Evolutionary conservation across 2,888 invertebrate genomes (phyloP).

Genomic region (Ormyrus pomaceus): DNA sequence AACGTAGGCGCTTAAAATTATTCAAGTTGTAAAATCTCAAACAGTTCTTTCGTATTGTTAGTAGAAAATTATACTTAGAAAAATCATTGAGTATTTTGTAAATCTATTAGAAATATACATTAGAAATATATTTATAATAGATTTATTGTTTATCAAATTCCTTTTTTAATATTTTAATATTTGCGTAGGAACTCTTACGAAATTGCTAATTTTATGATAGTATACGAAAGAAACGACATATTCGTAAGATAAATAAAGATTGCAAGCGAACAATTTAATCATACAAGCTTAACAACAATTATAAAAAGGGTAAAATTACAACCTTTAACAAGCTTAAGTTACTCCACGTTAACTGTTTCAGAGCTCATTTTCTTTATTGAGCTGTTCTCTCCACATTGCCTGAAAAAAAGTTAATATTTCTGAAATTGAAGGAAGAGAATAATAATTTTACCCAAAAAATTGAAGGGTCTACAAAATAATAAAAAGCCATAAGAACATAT

Average conservation of each 20-base stretch:
- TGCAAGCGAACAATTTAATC: constrained; percentile 38
- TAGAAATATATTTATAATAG: neutral
- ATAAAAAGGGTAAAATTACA: constrained; percentile 53
- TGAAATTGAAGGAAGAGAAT: constrained; percentile 29
- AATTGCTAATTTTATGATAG: constrained; percentile 25
- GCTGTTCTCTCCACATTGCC: constrained; percentile 51
- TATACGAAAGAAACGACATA: constrained; percentile 37
- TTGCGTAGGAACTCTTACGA: neutral
- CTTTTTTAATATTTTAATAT: neutral
- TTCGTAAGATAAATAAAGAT: constrained; percentile 35
- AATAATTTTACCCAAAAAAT: constrained; percentile 21
- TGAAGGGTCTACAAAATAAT: constrained; percentile 1
- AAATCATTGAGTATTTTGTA: too few species aligned
- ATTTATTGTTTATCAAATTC: constrained; percentile 1
- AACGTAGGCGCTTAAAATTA: constrained; percentile 1
- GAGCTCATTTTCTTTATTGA: constrained; percentile 55
- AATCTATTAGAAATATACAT: too few species aligned
- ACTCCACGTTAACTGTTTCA: constrained; percentile 51
- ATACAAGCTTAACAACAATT: constrained; percentile 48
- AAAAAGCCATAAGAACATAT: neutral
- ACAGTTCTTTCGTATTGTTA: too few species aligned
- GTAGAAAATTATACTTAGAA: too few species aligned
- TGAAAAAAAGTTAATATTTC: constrained; percentile 53
- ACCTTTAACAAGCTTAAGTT: constrained; percentile 52
- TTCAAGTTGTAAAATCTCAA: too few species aligned